phyloP scores from a whole-genome alignment of 2,113 vertebrate genomes.

The Bos javanicus region DNA sequence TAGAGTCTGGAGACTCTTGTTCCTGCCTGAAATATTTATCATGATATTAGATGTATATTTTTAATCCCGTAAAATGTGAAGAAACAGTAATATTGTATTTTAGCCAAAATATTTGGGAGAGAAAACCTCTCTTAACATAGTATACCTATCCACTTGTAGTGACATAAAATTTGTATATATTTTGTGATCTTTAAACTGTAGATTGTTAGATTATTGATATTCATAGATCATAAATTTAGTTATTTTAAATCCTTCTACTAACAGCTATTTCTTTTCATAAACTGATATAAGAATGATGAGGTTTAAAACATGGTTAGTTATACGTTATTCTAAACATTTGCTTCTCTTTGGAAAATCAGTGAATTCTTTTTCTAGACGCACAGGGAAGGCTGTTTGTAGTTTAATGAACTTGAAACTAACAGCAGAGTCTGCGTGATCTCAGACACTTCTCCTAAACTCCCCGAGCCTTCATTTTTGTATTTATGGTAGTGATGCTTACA shows the following conservation, averaged over 20 bases:
- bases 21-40: slow-evolving; percentile 46
- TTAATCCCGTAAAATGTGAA: neutral
- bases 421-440: neutral
- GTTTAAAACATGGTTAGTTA: neutral
- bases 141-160: neutral
- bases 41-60: slow-evolving; percentile 47
- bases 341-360: neutral
- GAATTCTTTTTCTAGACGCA: neutral
- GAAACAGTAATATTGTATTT: neutral
- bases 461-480: neutral
- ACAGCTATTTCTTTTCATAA: neutral
- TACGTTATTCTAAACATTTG: neutral
- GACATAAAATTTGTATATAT: neutral
- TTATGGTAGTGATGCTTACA: rapidly evolving
- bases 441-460: neutral
- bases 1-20: slow-evolving; percentile 48
- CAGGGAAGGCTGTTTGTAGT: rapidly evolving
- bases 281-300: neutral
- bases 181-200: neutral
- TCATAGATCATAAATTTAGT: neutral
- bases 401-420: neutral
- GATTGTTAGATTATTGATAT: neutral
- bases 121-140: neutral
- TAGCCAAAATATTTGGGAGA: neutral
- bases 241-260: neutral